Conservation (phyloP, 2,113 vertebrate genomes). For the Pterophyllum scalare region DNA sequence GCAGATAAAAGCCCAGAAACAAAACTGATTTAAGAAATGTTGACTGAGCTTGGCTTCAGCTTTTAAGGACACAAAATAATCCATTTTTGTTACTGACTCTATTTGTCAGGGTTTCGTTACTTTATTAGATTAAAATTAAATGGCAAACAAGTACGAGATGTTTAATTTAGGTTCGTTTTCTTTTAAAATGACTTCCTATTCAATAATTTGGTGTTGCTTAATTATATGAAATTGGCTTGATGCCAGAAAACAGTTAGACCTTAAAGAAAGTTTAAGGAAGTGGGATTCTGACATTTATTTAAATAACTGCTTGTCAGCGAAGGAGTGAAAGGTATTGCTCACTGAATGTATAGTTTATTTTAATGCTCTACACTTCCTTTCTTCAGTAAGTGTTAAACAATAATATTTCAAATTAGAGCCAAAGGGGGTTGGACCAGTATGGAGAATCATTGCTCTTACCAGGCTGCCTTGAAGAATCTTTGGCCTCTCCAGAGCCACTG, state of each 20-base stretch:
- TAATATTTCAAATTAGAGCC: not conserved
- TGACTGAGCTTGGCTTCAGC: not conserved
- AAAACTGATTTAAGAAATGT: fast-evolving
- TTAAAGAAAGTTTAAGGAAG: not conserved
- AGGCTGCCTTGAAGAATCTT: conserved; percentile 94
- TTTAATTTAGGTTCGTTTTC: not conserved
- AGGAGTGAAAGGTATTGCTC: not conserved
- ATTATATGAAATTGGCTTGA: not conserved
- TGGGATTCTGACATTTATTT: not conserved
- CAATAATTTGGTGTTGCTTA: not conserved
- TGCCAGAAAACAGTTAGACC: not conserved
- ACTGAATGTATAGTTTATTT: no score
- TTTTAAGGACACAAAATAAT: not conserved
- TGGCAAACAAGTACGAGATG: not conserved
- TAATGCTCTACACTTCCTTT: not conserved
- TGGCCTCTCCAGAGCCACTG: conserved; percentile 95
- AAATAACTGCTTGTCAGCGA: not conserved
- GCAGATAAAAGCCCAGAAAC: not conserved
- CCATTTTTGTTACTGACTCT: not conserved
- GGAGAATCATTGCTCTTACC: conserved; percentile 76
- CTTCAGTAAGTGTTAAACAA: not conserved
- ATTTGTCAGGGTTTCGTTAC: not conserved
- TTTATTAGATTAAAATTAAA: not conserved
- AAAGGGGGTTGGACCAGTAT: not conserved
- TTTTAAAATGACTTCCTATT: not conserved